Base-by-base conservation (phyloP, 2,888 invertebrate species). In the Oligia latruncula region DNA sequence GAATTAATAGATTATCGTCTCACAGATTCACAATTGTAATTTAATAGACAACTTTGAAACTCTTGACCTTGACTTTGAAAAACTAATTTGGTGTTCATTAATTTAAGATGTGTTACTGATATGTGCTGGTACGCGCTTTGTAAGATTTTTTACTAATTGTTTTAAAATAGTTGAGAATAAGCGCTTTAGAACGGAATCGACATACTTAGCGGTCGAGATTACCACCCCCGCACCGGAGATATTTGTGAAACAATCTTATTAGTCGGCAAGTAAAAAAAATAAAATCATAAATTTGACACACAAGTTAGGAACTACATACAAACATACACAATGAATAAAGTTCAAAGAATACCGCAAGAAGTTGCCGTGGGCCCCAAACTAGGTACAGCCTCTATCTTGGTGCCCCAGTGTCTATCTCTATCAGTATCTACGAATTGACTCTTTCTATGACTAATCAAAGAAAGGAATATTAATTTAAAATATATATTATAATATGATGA, bases 11-110 rank as follows among this genome's bases (percentile, higher is more conserved):
- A 81, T 86, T 77, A 79, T 66, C 81, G 80, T 75, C 82, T 82
- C 77, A 82, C 70, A 71, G 74, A 85, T 89, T 85, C 90, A 82
- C 72, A 90, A 88, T 85, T 88, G 74, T 86, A 78, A 90, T 89
- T 90, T 79, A 84, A 83, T 83, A 74, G 79, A 81, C 74, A 84
- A 78, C 77, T 87, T 84, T 80, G 80, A 82, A 87, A 83, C 78
- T 72, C 52, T 78, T 75, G 81, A 83, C 90, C 87, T 89, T 86
- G 87, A 67, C 88, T 86, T 87, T 88, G 86, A 58, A 67, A 77
- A 73, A 82, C 62, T 74, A 58, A 80, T 46, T 78, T 74, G 80
- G 71, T 78, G 71, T 79, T 82, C 66, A 68, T 64, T 82, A 72
- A 82, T 80, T 77, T 73, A 72, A 58, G 20, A 60, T 52, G 20